phyloP scores from a whole-genome alignment of 1,140 invertebrate genomes.

The Idris sp. region DNA sequence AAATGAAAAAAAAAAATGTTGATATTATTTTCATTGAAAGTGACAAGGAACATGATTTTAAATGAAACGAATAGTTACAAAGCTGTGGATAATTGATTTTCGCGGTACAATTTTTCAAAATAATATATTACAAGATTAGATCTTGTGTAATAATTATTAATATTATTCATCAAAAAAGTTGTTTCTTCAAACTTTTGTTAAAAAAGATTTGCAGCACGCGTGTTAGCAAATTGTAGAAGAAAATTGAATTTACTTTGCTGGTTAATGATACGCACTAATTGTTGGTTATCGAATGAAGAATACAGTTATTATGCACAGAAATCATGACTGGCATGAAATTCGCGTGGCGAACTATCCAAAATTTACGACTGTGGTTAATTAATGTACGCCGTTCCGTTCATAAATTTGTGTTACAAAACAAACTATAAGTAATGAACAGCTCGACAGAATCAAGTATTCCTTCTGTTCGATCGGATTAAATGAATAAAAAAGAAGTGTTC shows the following conservation, averaged over 20 bases:
- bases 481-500: conserved; percentile 9
- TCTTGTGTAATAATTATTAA: no score
- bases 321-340: conserved; percentile 18
- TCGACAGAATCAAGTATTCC: conserved; percentile 9
- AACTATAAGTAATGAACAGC: conserved; percentile 22
- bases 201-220: background rate
- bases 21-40: no score
- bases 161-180: no score
- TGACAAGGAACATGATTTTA: no score
- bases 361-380: background rate
- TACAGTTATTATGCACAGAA: conserved; percentile 48
- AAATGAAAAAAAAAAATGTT: no score
- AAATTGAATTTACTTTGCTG: conserved; percentile 50
- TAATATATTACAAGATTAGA: no score
- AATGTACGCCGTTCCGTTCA: conserved; percentile 8
- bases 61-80: no score
- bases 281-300: conserved; percentile 50
- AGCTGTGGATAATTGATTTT: no score
- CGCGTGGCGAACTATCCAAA: conserved; percentile 11
- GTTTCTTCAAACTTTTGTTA: no score
- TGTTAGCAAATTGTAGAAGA: conserved; percentile 50
- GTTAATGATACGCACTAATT: conserved; percentile 60
- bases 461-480: conserved; percentile 8
- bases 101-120: no score
- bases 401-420: conserved; percentile 36